Evolutionary conservation across 2,797 vertebrate species (phyloP).

Genomic region (Ctenosaura bakeri): DNA sequence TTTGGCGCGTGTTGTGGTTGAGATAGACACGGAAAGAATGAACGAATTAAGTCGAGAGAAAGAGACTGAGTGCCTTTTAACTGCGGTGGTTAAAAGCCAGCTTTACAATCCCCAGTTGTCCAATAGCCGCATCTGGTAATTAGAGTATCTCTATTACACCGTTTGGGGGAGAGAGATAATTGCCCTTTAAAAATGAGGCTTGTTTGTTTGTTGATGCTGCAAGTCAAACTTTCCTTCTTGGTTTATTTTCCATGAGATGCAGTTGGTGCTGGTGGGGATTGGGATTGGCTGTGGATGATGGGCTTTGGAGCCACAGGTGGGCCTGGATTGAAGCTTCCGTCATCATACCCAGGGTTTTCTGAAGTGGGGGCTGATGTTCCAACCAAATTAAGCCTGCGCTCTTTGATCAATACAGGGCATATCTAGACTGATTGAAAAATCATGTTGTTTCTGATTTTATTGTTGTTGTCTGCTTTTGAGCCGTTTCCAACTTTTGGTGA

Average conservation of each 20-base stretch:
- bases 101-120: constrained; percentile 9
- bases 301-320: background rate
- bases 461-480: too few relatives aligned
- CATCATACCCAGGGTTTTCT: background rate
- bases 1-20: background rate
- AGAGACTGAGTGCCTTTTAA: constrained; percentile 7
- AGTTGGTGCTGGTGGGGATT: background rate
- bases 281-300: background rate
- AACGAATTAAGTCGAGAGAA: background rate
- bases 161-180: constrained; percentile 15
- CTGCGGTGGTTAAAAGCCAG: background rate
- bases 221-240: background rate
- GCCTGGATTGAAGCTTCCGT: background rate
- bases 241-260: background rate
- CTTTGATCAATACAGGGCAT: background rate
- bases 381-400: background rate
- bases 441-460: too few relatives aligned
- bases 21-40: background rate
- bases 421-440: too few relatives aligned
- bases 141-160: constrained; percentile 17
- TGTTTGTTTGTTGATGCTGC: background rate
- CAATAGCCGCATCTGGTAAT: constrained; percentile 13
- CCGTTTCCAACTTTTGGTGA: too few relatives aligned
- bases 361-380: background rate
- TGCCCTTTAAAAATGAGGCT: constrained; percentile 18